A percentile compares a stretch with the other conserved stretches of the same genome.
phyloP scores from a whole-genome alignment of 2,888 invertebrate genomes.

The Sarcophaga caerulescens region DNA sequence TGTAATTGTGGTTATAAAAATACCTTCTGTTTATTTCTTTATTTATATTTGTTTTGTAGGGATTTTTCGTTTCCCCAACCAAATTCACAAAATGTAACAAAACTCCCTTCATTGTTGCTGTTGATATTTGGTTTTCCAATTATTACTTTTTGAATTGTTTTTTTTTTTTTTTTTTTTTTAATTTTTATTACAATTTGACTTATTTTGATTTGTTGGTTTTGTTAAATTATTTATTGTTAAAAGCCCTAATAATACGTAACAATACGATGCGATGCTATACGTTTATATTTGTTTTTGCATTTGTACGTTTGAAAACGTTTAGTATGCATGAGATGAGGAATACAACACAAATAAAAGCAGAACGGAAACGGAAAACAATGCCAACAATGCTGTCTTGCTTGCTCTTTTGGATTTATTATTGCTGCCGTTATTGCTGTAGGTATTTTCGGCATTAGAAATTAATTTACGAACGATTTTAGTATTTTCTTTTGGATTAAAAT shows the following conservation, averaged over 20 bases:
- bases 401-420: not conserved
- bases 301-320: too few relatives aligned
- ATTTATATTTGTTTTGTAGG: not conserved
- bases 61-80: not conserved
- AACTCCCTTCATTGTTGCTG: not conserved
- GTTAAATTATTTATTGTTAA: conserved; percentile 32
- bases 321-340: too few relatives aligned
- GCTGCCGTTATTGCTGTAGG: not conserved
- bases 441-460: too few relatives aligned
- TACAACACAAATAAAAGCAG: too few relatives aligned
- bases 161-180: not conserved
- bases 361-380: conserved; percentile 20
- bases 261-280: too few relatives aligned
- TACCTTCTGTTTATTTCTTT: too few relatives aligned
- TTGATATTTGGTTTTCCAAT: not conserved
- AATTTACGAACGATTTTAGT: too few relatives aligned
- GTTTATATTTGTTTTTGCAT: too few relatives aligned
- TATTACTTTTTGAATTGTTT: not conserved
- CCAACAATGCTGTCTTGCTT: not conserved
- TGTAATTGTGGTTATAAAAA: too few relatives aligned
- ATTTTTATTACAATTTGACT: not conserved
- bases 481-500: not conserved
- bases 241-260: not conserved
- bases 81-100: not conserved
- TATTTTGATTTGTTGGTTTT: not conserved